These are phyloP conservation scores for Sipha maydis DNA, from an alignment of 2,888 invertebrate genomes.

Conservation along the genomic window DNA sequence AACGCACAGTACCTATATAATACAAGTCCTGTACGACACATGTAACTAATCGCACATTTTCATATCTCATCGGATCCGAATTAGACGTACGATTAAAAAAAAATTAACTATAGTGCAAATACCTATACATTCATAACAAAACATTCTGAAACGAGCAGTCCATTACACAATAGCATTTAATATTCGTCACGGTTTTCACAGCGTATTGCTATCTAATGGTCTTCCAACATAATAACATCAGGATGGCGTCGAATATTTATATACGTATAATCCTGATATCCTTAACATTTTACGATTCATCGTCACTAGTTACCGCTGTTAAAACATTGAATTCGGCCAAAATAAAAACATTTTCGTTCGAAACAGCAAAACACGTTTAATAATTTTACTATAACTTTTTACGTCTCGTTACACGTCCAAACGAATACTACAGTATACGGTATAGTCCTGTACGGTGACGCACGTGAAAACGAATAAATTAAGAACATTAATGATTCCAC, in stretches of 20 bases:
- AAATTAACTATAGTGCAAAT: constrained; percentile 37
- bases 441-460: neutral
- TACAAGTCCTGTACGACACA: neutral
- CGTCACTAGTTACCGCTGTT: neutral
- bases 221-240: neutral
- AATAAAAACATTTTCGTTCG: neutral
- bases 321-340: neutral
- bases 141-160: constrained; percentile 21
- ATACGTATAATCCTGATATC: constrained; percentile 14
- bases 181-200: constrained; percentile 44
- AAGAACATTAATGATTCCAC: neutral
- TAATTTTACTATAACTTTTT: neutral
- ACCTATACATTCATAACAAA: constrained; percentile 33
- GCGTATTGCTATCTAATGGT: constrained; percentile 16
- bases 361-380: neutral
- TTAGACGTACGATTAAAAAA: constrained; percentile 53
- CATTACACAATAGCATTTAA: constrained; percentile 38
- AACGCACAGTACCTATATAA: neutral
- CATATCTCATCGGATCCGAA: constrained; percentile 39
- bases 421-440: neutral
- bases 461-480: neutral
- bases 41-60: constrained; percentile 45
- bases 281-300: constrained; percentile 24
- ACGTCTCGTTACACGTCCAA: too few relatives aligned
- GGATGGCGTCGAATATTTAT: neutral